These are phyloP conservation scores for Falco biarmicus DNA, from an alignment of 2,797 vertebrate species.

Conservation along the genomic window DNA sequence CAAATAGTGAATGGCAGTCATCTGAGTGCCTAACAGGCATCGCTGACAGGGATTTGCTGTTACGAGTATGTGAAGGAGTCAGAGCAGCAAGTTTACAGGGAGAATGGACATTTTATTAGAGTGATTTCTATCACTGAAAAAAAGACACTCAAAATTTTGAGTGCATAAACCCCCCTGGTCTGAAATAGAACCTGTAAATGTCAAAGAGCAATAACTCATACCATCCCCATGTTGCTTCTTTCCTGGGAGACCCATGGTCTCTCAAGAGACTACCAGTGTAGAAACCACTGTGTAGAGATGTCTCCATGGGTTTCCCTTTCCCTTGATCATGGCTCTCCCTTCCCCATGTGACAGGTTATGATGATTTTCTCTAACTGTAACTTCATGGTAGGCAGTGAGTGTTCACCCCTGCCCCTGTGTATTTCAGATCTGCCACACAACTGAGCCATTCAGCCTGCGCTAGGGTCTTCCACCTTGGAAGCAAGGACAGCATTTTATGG, in stretches of 20 bases:
- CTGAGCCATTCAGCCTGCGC: background rate
- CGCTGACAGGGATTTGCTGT: background rate
- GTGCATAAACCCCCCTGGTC: background rate
- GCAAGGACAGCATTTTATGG: background rate
- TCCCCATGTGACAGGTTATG: background rate
- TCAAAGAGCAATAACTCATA: background rate
- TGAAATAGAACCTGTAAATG: conserved; percentile 8
- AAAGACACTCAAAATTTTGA: background rate
- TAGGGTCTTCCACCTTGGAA: background rate
- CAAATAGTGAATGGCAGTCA: background rate
- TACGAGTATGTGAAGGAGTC: background rate
- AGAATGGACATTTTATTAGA: background rate
- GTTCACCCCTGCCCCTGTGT: background rate
- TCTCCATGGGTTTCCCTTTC: background rate
- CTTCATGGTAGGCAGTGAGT: background rate
- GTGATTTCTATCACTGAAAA: background rate
- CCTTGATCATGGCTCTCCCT: background rate
- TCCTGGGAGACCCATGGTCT: background rate
- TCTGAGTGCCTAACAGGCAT: background rate
- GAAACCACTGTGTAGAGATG: background rate
- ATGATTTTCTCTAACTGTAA: background rate
- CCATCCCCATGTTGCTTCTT: background rate
- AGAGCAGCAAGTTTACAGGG: background rate
- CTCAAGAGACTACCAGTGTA: background rate
- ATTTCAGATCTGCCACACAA: background rate